These are phyloP conservation scores for Drosophila mayaguana DNA, from an alignment of 2,888 invertebrate species.

Conservation along the genomic window DNA sequence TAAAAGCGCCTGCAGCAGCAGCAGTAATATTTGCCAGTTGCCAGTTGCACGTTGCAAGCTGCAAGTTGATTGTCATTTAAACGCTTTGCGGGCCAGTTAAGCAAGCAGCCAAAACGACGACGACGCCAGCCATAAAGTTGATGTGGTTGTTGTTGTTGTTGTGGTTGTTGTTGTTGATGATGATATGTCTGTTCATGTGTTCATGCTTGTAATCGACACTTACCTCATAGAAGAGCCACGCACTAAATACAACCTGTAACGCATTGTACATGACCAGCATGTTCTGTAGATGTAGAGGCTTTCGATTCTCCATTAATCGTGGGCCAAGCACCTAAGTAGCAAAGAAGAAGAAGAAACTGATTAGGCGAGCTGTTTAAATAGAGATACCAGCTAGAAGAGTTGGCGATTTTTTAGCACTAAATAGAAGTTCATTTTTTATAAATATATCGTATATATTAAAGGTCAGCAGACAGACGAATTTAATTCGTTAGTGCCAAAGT, in stretches of 20 bases:
- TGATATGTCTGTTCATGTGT: constrained; percentile 16
- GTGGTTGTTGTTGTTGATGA: constrained; percentile 23
- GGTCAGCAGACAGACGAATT: neutral
- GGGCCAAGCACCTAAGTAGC: constrained; percentile 90
- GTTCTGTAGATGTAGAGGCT: constrained; percentile 93
- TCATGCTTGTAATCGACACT: constrained; percentile 76
- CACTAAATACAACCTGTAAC: constrained; percentile 95
- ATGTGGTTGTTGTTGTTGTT: constrained; percentile 21
- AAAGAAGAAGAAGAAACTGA: constrained; percentile 6
- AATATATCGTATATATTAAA: neutral
- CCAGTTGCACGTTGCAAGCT: neutral
- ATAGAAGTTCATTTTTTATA: too few species aligned
- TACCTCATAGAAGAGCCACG: constrained; percentile 97
- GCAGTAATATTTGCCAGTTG: constrained; percentile 4
- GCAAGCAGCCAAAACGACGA: constrained; percentile 55
- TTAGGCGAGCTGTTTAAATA: neutral
- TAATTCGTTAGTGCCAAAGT: neutral
- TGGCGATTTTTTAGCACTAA: too few species aligned
- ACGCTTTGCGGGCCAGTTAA: constrained; percentile 40
- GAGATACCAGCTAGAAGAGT: neutral
- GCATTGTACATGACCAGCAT: constrained; percentile 93
- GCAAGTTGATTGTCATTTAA: constrained; percentile 21
- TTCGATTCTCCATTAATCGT: constrained; percentile 95
- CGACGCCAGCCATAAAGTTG: constrained; percentile 46
- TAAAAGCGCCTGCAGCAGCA: constrained; percentile 32